Percentiles rank a stretch among this genome's conserved stretches.
Conservation (phyloP, 2,888 invertebrate genomes). For the Leptopilina syphax region DNA sequence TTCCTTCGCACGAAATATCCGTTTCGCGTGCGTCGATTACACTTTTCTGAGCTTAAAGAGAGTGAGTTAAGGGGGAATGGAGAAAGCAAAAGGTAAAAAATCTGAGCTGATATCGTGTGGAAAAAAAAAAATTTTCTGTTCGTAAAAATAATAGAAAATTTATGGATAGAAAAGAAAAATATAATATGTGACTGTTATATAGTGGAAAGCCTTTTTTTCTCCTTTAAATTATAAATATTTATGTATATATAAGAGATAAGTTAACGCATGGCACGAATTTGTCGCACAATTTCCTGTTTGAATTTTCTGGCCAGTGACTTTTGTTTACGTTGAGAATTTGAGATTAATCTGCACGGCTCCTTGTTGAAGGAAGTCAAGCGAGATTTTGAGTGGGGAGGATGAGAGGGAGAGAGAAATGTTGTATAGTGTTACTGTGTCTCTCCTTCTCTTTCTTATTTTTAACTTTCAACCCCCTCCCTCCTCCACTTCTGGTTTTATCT, state of each 20-base stretch:
- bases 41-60: constrained; percentile 11
- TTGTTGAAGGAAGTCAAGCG: too few species aligned
- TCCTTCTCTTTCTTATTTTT: too few species aligned
- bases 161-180: background rate
- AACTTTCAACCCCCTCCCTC: too few species aligned
- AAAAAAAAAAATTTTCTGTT: background rate
- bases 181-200: background rate
- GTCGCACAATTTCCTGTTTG: background rate
- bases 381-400: too few species aligned
- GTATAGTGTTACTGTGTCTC: too few species aligned
- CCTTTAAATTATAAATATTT: too few species aligned
- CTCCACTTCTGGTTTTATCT: too few species aligned
- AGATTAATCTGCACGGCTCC: too few species aligned
- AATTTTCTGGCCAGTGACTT: too few species aligned
- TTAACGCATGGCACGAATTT: background rate
- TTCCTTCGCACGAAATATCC: constrained; percentile 5
- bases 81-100: constrained; percentile 11
- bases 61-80: background rate
- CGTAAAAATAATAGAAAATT: background rate
- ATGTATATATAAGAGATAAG: too few species aligned
- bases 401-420: too few species aligned
- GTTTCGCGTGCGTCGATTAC: constrained; percentile 9
- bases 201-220: background rate
- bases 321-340: too few species aligned
- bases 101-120: constrained; percentile 20